Base-by-base conservation (phyloP, 2,888 invertebrate species). In the Sinopyrophorus schimmeli region DNA sequence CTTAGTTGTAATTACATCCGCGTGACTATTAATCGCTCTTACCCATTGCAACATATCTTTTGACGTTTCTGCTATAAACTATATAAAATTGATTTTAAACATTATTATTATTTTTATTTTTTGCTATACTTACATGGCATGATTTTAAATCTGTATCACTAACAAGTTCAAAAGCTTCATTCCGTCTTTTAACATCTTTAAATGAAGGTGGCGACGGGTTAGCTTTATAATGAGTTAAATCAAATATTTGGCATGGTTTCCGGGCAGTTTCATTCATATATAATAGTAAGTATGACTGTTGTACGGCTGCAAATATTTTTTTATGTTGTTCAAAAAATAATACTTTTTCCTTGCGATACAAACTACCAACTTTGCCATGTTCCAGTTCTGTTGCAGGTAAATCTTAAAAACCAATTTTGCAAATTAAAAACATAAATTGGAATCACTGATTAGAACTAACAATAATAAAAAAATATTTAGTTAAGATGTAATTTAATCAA, bases 21-120 rank as follows among this genome's bases (percentile, higher is more conserved):
- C 11, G 15, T 37, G 27, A 21, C 10, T 14, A 10, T 47, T 57
- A 11, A 56, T 53, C 31, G 56, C 48, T 20, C 28, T 23, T 14
- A 53, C 30, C 56, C 56, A 56, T 30, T 56, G 53, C 3, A 53
- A 15, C 50, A 53, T 48, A 28, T 56, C 56, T 40, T 56, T 53
- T 9, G 31, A 12, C 5, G 56, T 46, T 38, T 20, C 23, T 35
- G 53, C 56, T 42, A 39, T 53, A 43, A 56, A 56, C 56, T 56
- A 14, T 20, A 35, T 47, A 21, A 17, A 26, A 9, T 34, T 18
- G 5, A 27, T 20, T 30, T 6, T 14, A 24, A 10, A 7, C 3
- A 1, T 3, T 12, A 11, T 9, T 5, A 28, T 5, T 2, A 28
- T n/a, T n/a, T n/a, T n/a, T n/a, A n/a, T n/a, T n/a, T n/a, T n/a